Evolutionary conservation across 1,140 invertebrate genomes (phyloP).

Genomic region (Drosophila lini): DNA sequence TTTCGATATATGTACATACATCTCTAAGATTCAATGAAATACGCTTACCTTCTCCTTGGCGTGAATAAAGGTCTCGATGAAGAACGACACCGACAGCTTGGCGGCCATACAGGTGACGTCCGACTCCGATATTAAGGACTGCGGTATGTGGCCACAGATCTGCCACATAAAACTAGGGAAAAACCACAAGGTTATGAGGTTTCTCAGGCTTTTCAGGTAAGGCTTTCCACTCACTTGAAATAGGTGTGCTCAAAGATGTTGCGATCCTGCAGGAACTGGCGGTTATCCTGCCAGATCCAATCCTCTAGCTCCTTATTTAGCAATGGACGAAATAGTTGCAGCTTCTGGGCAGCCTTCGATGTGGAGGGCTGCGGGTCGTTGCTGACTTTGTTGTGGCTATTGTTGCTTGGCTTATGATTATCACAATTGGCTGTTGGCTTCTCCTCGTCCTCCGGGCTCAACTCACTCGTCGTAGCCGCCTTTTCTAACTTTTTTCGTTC

Average conservation of each 20-base stretch:
- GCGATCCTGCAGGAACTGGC: constrained; percentile 96
- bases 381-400: constrained; percentile 42
- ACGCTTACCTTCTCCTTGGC: constrained; percentile 93
- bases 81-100: constrained; percentile 96
- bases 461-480: background rate
- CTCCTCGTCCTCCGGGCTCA: constrained; percentile 21
- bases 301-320: constrained; percentile 92
- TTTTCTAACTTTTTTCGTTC: background rate
- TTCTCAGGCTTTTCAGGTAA: background rate
- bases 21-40: background rate
- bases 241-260: constrained; percentile 98
- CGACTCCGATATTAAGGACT: constrained; percentile 91
- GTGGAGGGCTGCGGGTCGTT: constrained; percentile 66
- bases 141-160: constrained; percentile 96
- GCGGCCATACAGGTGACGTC: constrained; percentile 94
- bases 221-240: constrained; percentile 89
- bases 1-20: no score
- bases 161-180: constrained; percentile 96
- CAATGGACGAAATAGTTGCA: constrained; percentile 70
- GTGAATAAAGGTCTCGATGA: constrained; percentile 98
- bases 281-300: constrained; percentile 98
- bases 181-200: background rate
- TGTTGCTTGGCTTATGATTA: constrained; percentile 69
- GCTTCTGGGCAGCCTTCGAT: constrained; percentile 68
- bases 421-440: constrained; percentile 83